Conservation (phyloP, 2,888 invertebrate species). For the Griposia aprilina region DNA sequence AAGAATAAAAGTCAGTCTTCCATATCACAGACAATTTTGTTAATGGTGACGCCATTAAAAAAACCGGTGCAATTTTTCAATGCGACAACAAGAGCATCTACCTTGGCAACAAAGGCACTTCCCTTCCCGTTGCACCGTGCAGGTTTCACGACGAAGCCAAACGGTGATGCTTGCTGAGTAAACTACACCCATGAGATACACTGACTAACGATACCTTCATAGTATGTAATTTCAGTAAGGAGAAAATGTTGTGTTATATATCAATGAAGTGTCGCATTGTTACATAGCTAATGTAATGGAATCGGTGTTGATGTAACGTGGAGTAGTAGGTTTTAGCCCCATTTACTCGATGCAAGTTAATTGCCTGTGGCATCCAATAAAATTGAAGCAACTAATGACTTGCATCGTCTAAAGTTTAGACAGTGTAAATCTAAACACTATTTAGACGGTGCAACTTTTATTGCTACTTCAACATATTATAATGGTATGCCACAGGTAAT, state of each 20-base stretch:
- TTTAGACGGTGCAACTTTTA: not conserved
- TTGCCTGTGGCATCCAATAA: not conserved
- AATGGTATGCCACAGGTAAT: not conserved
- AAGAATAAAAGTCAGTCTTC: not conserved
- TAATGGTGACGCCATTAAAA: not conserved
- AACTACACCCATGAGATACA: constrained; percentile 71
- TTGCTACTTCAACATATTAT: not conserved
- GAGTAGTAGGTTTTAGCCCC: not conserved
- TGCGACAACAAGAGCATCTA: constrained; percentile 10
- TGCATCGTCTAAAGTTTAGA: too few relatives aligned
- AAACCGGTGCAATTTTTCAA: constrained; percentile 19
- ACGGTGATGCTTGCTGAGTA: constrained; percentile 72
- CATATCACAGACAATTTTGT: not conserved
- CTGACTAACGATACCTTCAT: constrained; percentile 51
- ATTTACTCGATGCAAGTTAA: not conserved
- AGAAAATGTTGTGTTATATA: constrained; percentile 49
- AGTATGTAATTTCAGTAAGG: constrained; percentile 61
- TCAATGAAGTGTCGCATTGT: constrained; percentile 43
- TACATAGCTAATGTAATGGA: constrained; percentile 10
- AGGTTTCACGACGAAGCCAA: constrained; percentile 78
- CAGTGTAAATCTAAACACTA: not conserved
- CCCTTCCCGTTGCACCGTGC: constrained; percentile 65
- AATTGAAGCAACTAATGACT: not conserved
- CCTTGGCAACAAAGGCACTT: constrained; percentile 35
- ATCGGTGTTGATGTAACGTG: constrained; percentile 21